Evolutionary conservation across 2,888 invertebrate species (phyloP), one percentile per base, ranked within the genome.

Genomic region (Agrypnus murinus): DNA sequence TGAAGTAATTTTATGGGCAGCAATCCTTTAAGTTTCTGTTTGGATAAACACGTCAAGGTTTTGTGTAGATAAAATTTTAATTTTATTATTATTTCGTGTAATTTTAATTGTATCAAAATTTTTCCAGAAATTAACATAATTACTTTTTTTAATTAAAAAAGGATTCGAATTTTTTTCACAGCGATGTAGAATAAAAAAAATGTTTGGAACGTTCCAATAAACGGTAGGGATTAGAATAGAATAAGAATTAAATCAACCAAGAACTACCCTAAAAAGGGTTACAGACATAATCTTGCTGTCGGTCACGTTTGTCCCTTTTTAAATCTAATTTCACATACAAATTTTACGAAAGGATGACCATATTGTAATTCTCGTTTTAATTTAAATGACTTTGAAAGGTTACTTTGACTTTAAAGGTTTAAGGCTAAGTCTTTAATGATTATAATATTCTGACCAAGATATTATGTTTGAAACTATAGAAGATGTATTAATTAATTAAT

Each of bases 311-410:
- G 57, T 45, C 58, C 64, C 63, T 43, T 36, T 45, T 45, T 25
- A 58, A 45, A 58, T 48, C 32, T 46, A 34, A 65, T 65, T 65
- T 65, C 57, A 65, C 65, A 57, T 38, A 58, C 36, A 40, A 58
- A 58, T 65, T 65, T 65, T 31, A 57, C 46, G 36, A 58, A 65
- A 65, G 65, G 65, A 55, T 65, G 55, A 43, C 12, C 45, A 4
- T 12, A 31, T 31, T 55, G 55, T 55, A 65, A 55, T 40, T 55
- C 32, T 55, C 55, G 55, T 4, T 40, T 1, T 7, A 40, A 40
- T n/a, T 40, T 40, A 40, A 40, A 12, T 40, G 10, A 40, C n/a
- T 40, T 40, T 43, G 14, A 14, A 43, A 3, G 43, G 15, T 43
- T 40, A 43, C 12, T n/a, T n/a, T n/a, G n/a, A n/a, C n/a, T n/a